Percentiles rank a stretch among this genome's conserved stretches.
Conservation (phyloP, 2,113 vertebrate genomes). For the Fulmarus glacialis region DNA sequence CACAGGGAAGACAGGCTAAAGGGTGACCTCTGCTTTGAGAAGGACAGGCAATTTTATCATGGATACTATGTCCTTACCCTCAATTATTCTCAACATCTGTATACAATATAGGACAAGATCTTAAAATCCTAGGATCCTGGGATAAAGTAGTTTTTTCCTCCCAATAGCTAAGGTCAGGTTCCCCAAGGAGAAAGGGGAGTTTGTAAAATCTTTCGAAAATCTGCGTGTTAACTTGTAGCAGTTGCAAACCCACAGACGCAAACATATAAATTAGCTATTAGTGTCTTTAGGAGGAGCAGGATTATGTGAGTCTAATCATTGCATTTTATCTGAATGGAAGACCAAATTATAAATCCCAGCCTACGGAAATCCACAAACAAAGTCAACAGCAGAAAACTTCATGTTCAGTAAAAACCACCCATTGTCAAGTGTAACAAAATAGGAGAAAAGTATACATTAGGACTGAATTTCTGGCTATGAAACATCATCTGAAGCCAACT, state of each 20-base stretch:
- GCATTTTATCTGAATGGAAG: not conserved
- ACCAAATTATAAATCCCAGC: not conserved
- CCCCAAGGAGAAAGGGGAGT: not conserved
- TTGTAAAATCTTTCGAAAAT: not conserved
- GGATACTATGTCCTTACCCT: not conserved
- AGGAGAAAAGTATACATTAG: not conserved
- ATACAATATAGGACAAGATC: not conserved
- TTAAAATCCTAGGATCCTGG: not conserved
- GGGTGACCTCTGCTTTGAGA: not conserved
- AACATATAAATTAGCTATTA: not conserved
- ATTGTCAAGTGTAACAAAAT: not conserved
- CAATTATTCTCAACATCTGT: not conserved
- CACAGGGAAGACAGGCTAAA: not conserved
- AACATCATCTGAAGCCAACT: not conserved
- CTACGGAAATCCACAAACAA: not conserved
- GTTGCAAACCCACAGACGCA: not conserved
- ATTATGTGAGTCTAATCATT: not conserved
- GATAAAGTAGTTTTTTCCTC: not conserved
- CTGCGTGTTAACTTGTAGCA: not conserved
- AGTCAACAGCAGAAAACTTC: not conserved
- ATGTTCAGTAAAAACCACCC: not conserved
- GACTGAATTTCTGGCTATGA: not conserved
- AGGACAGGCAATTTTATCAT: not conserved
- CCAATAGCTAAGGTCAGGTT: not conserved
- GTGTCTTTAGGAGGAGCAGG: not conserved